Evolutionary conservation across 2,113 vertebrate species (phyloP), one percentile per base, ranked within the genome.

Genomic region (Euleptes europaea): DNA sequence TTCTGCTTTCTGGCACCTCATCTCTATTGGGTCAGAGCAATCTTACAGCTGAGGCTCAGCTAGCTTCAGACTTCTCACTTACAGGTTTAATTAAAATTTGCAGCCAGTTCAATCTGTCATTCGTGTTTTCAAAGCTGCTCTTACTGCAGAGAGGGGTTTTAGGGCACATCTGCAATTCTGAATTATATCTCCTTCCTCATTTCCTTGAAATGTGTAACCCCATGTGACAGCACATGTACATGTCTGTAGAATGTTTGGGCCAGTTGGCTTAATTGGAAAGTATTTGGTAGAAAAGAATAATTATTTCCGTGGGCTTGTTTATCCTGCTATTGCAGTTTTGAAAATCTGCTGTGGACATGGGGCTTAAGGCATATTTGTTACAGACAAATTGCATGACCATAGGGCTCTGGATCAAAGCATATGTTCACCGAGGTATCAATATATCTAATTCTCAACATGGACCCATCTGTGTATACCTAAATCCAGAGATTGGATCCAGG

Each of bases 31-130:
- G 83, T 84, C 66, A 51, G 4, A 57, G 73, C 35, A 60, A 3
- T 67, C 49, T 15, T 67, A 12, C 76, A 86, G 88, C 89, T 94
- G 88, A 78, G 80, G n/a, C 77, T 91, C 78, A 21, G 75, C 65
- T 80, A 47, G 44, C 86, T 89, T 86, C 69, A 80, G 74, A 85
- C 71, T 63, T 91, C 83, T 93, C 83, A 44, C 81, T 94, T 90
- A 78, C 67, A 84, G 78, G 49, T 73, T 93, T 95, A 92, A 91
- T 93, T 95, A 90, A 93, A 88, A 80, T 93, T 90, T 71, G 11
- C 38, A 83, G 85, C n/a, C 78, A 33, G 84, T 75, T 63, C 88
- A 92, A 85, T 92, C 73, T 88, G 87, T 94, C 90, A 93, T 90
- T 90, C 87, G 71, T 76, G 78, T 91, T 93, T 90, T 88, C 8